These are phyloP conservation scores for Perca schrenkii DNA, from an alignment of 2,113 vertebrate species.

Conservation along the genomic window DNA sequence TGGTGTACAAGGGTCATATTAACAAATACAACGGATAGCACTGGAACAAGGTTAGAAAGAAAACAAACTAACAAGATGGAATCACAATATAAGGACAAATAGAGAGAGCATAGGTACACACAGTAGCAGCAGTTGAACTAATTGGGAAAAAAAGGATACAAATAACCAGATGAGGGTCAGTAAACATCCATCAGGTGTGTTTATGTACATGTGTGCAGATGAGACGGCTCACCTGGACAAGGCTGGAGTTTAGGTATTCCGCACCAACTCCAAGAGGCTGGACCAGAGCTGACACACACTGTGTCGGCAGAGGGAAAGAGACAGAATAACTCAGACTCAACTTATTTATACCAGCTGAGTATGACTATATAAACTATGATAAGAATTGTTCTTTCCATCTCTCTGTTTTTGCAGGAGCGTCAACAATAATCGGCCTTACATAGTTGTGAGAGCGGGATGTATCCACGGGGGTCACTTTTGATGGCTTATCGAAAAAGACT, in stretches of 20 bases:
- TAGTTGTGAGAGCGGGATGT: neutral
- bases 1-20: neutral
- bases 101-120: neutral
- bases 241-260: constrained; percentile 95
- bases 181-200: neutral
- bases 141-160: neutral
- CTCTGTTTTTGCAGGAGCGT: neutral
- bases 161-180: neutral
- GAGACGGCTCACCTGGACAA: constrained; percentile 91
- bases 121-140: neutral
- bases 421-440: neutral
- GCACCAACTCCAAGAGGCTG: constrained; percentile 97
- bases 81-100: neutral
- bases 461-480: neutral
- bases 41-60: neutral
- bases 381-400: neutral
- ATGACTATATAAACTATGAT: neutral
- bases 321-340: neutral
- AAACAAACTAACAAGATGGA: neutral
- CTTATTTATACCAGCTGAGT: neutral
- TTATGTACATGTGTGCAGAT: neutral
- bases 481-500: neutral
- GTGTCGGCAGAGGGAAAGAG: constrained; percentile 50
- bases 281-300: constrained; percentile 96
- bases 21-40: neutral